These are phyloP conservation scores for Brachionus asplanchnoidis DNA, from an alignment of 1,140 invertebrate species.

Conservation along the genomic window DNA sequence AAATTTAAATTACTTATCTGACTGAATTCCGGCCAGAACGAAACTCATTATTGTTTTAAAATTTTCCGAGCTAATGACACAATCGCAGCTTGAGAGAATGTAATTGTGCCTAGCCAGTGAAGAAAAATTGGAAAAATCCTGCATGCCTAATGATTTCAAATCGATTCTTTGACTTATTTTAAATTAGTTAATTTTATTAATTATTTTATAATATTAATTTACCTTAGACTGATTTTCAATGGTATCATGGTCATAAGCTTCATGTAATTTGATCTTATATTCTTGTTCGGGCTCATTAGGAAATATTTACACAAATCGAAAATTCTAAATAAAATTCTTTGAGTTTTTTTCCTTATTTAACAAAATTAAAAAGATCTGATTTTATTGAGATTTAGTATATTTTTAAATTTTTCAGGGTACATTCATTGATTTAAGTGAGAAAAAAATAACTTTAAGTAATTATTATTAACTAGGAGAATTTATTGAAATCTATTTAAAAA, in stretches of 20 bases:
- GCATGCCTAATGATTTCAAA: background rate
- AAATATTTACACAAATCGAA: slow-evolving; percentile 38
- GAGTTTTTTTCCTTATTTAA: background rate
- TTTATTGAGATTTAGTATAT: no score
- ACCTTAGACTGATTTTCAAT: background rate
- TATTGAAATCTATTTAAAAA: no score
- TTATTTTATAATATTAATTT: background rate
- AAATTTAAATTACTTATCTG: background rate
- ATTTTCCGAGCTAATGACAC: slow-evolving; percentile 20
- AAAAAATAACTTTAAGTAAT: no score
- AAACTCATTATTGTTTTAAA: slow-evolving; percentile 24
- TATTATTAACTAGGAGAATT: no score
- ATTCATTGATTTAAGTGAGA: no score
- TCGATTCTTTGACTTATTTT: background rate
- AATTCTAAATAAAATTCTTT: background rate
- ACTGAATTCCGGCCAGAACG: background rate
- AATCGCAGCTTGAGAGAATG: slow-evolving; percentile 8
- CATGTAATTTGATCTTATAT: background rate
- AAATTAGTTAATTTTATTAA: background rate
- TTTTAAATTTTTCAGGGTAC: no score
- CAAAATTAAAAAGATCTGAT: background rate
- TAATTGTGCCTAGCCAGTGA: slow-evolving; percentile 1
- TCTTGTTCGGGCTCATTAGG: background rate
- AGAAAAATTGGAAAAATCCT: slow-evolving; percentile 25
- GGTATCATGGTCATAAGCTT: background rate